These are phyloP conservation scores for Oxycera nigricornis DNA, from an alignment of 2,888 invertebrate species.

Conservation along the genomic window DNA sequence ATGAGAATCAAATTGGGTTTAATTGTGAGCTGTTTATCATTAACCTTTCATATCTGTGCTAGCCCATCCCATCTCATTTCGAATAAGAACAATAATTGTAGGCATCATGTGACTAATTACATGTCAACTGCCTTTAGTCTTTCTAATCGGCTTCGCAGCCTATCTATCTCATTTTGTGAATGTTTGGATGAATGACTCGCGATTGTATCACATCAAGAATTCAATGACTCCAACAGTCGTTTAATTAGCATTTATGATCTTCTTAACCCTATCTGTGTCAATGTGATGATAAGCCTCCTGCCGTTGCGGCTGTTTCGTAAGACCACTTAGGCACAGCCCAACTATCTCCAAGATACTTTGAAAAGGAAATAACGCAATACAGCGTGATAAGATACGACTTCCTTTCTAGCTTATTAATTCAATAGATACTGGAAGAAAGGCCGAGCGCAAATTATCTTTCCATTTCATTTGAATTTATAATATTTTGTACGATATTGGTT, in stretches of 20 bases:
- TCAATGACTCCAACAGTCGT: not conserved
- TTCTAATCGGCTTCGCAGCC: not conserved
- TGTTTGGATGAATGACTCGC: not conserved
- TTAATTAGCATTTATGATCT: conserved; percentile 15
- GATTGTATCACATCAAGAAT: not conserved
- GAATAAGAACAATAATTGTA: not conserved
- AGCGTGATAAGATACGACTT: conserved; percentile 12
- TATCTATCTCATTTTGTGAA: not conserved
- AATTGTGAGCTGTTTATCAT: not conserved
- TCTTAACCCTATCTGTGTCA: conserved; percentile 10
- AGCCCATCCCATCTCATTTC: not conserved
- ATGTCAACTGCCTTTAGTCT: not conserved
- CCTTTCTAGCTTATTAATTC: not conserved
- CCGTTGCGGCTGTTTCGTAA: not conserved
- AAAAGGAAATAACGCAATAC: conserved; percentile 2
- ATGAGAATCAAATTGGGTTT: not conserved
- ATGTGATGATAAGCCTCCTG: not conserved
- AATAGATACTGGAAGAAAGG: not conserved
- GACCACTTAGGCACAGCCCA: not conserved
- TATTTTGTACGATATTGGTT: not conserved
- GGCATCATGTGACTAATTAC: conserved; percentile 3
- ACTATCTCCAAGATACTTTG: not conserved
- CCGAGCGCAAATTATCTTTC: not conserved
- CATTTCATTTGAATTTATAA: not conserved
- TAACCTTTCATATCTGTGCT: not conserved